Evolutionary conservation across 2,888 invertebrate species (phyloP).

Genomic region (Heliconius sara): DNA sequence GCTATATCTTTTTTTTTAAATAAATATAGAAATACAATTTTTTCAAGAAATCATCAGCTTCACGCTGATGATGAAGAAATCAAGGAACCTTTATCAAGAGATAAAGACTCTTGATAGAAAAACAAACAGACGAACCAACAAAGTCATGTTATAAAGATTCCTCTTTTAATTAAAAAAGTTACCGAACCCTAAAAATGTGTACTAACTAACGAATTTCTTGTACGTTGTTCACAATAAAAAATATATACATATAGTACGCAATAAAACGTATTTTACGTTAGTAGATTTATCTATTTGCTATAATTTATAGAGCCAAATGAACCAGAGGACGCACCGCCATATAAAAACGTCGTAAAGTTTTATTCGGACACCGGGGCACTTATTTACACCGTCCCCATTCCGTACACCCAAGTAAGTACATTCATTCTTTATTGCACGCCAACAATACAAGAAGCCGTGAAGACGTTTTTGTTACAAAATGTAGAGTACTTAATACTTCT

Average conservation of each 20-base stretch:
- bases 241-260: background rate
- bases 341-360: constrained; percentile 93
- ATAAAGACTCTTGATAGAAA: too few relatives aligned
- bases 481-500: background rate
- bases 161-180: too few relatives aligned
- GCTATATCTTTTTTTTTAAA: too few relatives aligned
- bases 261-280: background rate
- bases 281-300: constrained; percentile 7
- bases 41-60: too few relatives aligned
- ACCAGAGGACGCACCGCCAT: constrained; percentile 78
- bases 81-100: too few relatives aligned
- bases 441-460: constrained; percentile 10
- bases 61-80: too few relatives aligned
- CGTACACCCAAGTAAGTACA: constrained; percentile 87
- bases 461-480: constrained; percentile 19
- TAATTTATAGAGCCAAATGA: constrained; percentile 66
- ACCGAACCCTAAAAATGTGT: too few relatives aligned
- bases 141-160: too few relatives aligned
- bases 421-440: background rate
- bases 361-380: constrained; percentile 94
- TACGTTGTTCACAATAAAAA: background rate
- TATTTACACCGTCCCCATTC: constrained; percentile 91
- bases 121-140: too few relatives aligned
- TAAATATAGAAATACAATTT: too few relatives aligned
- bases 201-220: too few relatives aligned